Base-by-base conservation (phyloP, 2,888 invertebrate genomes). In the Perithous albicinctus region DNA sequence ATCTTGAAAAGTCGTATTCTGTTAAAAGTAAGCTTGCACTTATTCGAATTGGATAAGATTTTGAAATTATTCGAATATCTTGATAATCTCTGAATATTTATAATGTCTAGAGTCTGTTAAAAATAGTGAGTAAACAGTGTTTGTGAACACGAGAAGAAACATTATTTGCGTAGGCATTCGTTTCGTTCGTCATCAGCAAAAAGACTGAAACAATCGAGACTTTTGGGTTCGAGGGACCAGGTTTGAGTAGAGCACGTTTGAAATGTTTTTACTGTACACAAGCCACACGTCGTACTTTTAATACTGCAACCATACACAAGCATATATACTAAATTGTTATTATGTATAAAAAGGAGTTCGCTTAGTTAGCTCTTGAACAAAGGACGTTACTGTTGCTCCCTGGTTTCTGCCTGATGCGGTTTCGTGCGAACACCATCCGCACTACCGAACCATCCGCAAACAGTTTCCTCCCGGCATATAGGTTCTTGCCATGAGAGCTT, bases 401-500 rank as follows among this genome's bases (percentile, higher is more conserved):
- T 23, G 32, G 35, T 56, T 80, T 35, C 63, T 70, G 74, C 76
- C 59, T n/a, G 75, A 80, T 72, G 66, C 59, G 76, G 72, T 80
- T 81, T 79, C 75, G 82, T 69, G 41, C 64, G 29, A 76, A 70
- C 61, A 18, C 32, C 56, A 43, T 29, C 43, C 20, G 48, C 63
- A 48, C 35, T 73, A 56, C 32, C 54, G 59, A 67, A 76, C 18
- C 35, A 69, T 66, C 64, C 38, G 72, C 70, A 59, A 70, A 78
- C 56, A 54, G 32, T 72, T 56, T 64, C 23, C 3, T 48, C 41
- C 79, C 84, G 67, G 67, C 83, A 82, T 82, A 82, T 84, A 77
- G 81, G 86, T 89, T 89, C 90, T 89, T 88, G 86, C 86, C 67
- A 43, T 74, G 29, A 18, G 64, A 76, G 81, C 86, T 88, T 89